phyloP scores from a whole-genome alignment of 2,797 vertebrate genomes.

The Halcyon smyrnensis region DNA sequence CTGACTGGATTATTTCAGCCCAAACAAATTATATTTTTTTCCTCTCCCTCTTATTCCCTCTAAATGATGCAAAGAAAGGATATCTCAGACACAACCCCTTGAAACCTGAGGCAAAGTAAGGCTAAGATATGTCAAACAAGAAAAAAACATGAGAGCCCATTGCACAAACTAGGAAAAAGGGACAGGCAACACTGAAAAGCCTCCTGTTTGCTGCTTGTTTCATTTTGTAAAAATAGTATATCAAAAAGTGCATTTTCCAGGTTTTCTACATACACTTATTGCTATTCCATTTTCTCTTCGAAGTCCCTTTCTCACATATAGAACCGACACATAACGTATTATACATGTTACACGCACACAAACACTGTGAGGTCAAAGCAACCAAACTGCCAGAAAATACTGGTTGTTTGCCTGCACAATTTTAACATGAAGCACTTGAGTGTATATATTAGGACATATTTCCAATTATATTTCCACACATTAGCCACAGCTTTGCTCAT shows the following conservation, averaged over 20 bases:
- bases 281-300: not conserved
- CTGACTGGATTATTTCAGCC: not conserved
- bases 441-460: not conserved
- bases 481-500: not conserved
- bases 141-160: not conserved
- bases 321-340: not conserved
- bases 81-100: not conserved
- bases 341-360: rapidly evolving
- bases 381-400: not conserved
- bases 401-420: not conserved
- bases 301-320: not conserved
- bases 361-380: not conserved
- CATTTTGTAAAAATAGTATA: not conserved
- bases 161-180: not conserved
- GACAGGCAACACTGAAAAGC: not conserved
- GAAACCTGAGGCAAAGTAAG: not conserved
- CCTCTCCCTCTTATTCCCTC: not conserved
- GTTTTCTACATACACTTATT: not conserved
- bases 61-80: not conserved
- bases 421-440: not conserved
- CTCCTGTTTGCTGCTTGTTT: not conserved
- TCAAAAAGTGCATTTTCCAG: not conserved
- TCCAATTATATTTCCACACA: not conserved
- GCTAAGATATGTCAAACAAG: not conserved
- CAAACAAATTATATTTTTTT: not conserved